Percentiles rank a stretch among this genome's conserved stretches.
Evolutionary conservation across 2,797 vertebrate species (phyloP).

Genomic region (Strix occidentalis): DNA sequence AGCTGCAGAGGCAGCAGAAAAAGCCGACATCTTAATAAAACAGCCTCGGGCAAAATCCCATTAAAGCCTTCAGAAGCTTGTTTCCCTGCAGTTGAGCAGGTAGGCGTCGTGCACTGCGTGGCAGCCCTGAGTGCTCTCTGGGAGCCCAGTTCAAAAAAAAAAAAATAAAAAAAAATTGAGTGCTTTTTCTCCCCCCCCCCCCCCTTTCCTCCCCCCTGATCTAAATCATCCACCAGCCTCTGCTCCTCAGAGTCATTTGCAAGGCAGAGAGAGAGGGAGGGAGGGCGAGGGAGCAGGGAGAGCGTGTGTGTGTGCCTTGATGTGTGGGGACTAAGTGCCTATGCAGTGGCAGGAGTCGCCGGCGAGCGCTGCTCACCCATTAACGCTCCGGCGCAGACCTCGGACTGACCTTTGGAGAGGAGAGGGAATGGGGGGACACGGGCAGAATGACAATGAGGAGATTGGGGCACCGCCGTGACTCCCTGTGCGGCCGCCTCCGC

Average conservation of each 20-base stretch:
- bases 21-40: slow-evolving; percentile 99
- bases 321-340: slow-evolving; percentile 71
- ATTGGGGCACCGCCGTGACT: not conserved
- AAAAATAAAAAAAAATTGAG: slow-evolving; percentile 45
- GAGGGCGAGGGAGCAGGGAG: slow-evolving; percentile 30
- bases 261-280: slow-evolving; percentile 79
- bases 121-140: slow-evolving; percentile 84
- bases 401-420: slow-evolving; percentile 80
- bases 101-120: slow-evolving; percentile 81
- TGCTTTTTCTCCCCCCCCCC: not conserved
- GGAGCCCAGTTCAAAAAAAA: slow-evolving; percentile 82
- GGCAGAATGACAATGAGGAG: slow-evolving; percentile 79
- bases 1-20: slow-evolving; percentile 99
- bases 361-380: slow-evolving; percentile 73
- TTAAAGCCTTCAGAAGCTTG: slow-evolving; percentile 99
- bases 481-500: not conserved
- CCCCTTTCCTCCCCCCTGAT: not conserved
- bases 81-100: slow-evolving; percentile 99
- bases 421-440: slow-evolving; percentile 61
- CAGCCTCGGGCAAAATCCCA: slow-evolving; percentile 99
- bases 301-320: slow-evolving; percentile 72
- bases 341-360: slow-evolving; percentile 62
- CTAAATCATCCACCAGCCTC: slow-evolving; percentile 75
- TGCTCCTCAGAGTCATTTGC: slow-evolving; percentile 84
- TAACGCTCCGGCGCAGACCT: slow-evolving; percentile 72